Evolutionary conservation across 2,888 invertebrate genomes (phyloP).

Genomic region (Tillus elongatus): DNA sequence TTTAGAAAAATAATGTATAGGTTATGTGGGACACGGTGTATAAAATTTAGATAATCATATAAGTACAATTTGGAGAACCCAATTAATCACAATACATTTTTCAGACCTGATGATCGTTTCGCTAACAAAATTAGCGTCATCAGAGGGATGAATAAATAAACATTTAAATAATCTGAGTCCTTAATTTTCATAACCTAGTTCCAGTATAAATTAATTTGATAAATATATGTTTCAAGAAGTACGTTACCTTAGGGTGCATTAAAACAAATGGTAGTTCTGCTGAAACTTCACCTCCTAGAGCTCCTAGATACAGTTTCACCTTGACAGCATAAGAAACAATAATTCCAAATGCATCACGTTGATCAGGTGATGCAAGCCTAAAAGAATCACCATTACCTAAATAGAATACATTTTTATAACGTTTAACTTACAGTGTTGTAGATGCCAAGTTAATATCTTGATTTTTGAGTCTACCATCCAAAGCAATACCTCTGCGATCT

Average conservation of each 20-base stretch:
- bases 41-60: no score
- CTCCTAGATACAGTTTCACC: constrained; percentile 87
- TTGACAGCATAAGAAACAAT: constrained; percentile 93
- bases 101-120: no score
- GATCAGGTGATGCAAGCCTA: constrained; percentile 65
- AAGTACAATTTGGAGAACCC: no score
- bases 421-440: constrained; percentile 68
- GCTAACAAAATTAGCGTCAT: no score
- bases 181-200: no score
- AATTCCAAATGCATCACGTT: constrained; percentile 89
- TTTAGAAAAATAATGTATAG: no score
- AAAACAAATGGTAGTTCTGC: constrained; percentile 87
- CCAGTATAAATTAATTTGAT: no score
- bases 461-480: constrained; percentile 82
- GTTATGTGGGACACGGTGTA: no score
- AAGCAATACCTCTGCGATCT: constrained; percentile 80
- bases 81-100: no score
- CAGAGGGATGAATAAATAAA: no score
- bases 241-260: constrained; percentile 88
- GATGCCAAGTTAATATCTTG: constrained; percentile 82
- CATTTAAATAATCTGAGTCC: no score
- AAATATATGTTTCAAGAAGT: no score
- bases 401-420: constrained; percentile 2
- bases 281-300: constrained; percentile 83
- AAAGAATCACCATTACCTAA: constrained; percentile 19